Base-by-base conservation (phyloP, 2,888 invertebrate species). In the Epinotia bilunana region DNA sequence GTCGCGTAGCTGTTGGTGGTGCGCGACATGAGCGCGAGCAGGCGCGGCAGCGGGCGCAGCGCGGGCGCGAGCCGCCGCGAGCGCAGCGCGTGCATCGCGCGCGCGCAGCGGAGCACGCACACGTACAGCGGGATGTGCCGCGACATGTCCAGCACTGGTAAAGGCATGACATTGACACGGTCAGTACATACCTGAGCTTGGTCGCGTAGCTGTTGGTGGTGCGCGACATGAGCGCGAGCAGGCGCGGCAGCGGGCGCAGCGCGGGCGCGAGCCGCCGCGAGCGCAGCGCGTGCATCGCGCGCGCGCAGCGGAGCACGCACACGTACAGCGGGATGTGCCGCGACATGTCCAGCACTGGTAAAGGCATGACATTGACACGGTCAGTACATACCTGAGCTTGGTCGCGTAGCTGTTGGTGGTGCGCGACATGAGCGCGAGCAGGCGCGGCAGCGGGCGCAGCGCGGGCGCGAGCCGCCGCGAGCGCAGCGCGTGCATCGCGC, bases 111-210 rank as follows among this genome's bases (percentile, higher is more conserved):
- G 81, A 99, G 92, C 84, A 98, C 96, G 79, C 98, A 97, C 88
- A 97, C 96, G 92, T 99, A 99, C 82, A 99, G 95, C 39, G 98
- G 98, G 90, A 99, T 98, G 94, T 99, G 99, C 20, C 98, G 96
- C n/a, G 99, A 98, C 97, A 99, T 98, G 92, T n/a, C n/a, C n/a
- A n/a, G n/a, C n/a, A n/a, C 20, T 20, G 20, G 20, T 20, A 20
- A 20, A 20, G 20, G 20, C 20, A 20, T 20, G 20, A 20, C 20
- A 20, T 20, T 20, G 20, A 20, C 20, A 20, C 20, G 2, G 20
- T 2, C 1, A 12, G 43, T 12, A 62, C 9, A 1, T n/a, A 3
- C 33, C 33, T 33, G 18, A 12, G 13, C 16, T 49, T 49, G 12
- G 49, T 49, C 6, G 98, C 97, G 88, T 99, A 99, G 0, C 98